These are phyloP conservation scores for Brachystomella parvula DNA, from an alignment of 1,140 invertebrate species.

Conservation along the genomic window DNA sequence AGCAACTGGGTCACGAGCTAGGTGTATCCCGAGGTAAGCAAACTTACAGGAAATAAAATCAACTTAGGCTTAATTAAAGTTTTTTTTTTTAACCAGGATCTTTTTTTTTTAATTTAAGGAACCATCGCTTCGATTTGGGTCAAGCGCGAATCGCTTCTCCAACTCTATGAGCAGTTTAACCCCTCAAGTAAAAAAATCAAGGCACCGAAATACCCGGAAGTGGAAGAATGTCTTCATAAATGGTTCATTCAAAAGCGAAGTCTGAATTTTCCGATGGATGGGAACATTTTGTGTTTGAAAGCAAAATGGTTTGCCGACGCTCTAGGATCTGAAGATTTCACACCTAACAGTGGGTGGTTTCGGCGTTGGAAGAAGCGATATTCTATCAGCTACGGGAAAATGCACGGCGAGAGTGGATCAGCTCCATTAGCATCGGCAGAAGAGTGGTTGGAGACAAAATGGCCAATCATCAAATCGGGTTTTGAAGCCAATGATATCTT, in stretches of 20 bases:
- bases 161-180: too few relatives aligned
- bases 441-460: slow-evolving; percentile 6
- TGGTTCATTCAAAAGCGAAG: not conserved
- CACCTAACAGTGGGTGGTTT: not conserved
- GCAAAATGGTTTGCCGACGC: not conserved
- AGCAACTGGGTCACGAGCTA: too few relatives aligned
- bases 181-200: too few relatives aligned
- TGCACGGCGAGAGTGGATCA: not conserved
- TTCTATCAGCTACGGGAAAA: not conserved
- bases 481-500: slow-evolving; percentile 34
- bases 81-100: too few relatives aligned
- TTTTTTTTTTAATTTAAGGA: too few relatives aligned
- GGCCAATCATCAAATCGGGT: slow-evolving; percentile 1
- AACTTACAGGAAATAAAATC: too few relatives aligned
- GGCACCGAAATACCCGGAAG: too few relatives aligned
- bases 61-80: too few relatives aligned
- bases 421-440: not conserved
- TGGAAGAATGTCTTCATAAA: too few relatives aligned
- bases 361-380: not conserved
- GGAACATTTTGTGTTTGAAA: not conserved
- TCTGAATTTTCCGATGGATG: not conserved
- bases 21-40: too few relatives aligned
- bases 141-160: too few relatives aligned
- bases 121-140: too few relatives aligned
- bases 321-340: not conserved